These are phyloP conservation scores for Ellobius talpinus DNA, from an alignment of 2,113 vertebrate species.

Conservation along the genomic window DNA sequence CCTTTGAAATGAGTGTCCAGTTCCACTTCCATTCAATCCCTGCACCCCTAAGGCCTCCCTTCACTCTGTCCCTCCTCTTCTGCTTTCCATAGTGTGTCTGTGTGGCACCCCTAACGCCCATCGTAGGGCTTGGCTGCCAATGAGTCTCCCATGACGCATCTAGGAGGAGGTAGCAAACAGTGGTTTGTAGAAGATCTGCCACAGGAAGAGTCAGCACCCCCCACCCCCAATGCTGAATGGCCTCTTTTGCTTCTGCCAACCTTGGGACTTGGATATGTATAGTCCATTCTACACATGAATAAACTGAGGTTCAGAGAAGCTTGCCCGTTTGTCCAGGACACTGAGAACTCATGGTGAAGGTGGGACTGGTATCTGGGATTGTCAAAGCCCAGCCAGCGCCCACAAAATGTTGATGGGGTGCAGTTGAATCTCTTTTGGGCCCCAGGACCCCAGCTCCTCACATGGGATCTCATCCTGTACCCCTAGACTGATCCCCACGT, in stretches of 20 bases:
- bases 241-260: background rate
- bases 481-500: background rate
- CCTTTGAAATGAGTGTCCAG: background rate
- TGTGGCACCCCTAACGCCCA: background rate
- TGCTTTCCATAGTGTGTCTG: background rate
- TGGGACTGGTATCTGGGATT: background rate
- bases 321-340: too few species aligned
- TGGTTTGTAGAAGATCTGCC: background rate
- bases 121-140: background rate
- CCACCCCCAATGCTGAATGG: background rate
- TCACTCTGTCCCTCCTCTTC: rapidly evolving
- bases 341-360: background rate
- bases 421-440: background rate
- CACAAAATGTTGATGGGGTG: background rate
- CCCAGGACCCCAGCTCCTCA: background rate
- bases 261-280: background rate
- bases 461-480: background rate
- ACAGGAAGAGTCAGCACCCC: background rate
- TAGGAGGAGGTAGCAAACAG: background rate
- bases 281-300: background rate
- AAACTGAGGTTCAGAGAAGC: background rate
- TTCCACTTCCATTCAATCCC: too few species aligned
- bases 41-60: rapidly evolving
- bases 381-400: background rate
- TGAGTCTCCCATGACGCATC: background rate